Evolutionary conservation across 1,140 invertebrate species (phyloP), one percentile per base, ranked within the genome.

Genomic region (Parasteatoda tepidariorum): DNA sequence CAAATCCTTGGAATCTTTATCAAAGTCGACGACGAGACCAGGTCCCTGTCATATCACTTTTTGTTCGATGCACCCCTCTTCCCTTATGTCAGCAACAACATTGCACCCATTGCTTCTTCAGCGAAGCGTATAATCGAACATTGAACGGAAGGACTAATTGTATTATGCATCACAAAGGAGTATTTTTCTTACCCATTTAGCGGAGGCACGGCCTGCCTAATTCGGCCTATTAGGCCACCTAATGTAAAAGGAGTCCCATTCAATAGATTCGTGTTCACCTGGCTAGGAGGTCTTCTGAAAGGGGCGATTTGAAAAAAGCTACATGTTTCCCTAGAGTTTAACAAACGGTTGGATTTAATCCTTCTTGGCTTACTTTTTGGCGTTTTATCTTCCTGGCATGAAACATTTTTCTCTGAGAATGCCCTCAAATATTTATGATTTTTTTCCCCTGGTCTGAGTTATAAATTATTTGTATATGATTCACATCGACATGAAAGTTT

Each of bases 181-280:
- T 82, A 82, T 82, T 82, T 82, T 82, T 82, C 78, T 82, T 82
- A 41, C 57, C 78, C 78, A 82, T 82, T 82, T 70, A 82, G 31
- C 26, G 48, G 78, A 82, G 78, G 78, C 78, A 82, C 67, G 78
- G 78, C 67, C 78, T 62, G 24, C 31, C 78, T 82, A 70, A 82
- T 82, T 82, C 78, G 67, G n/a, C 78, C 78, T 82, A 82, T 82
- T 82, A 70, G 66, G 78, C 41, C 41, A 28, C 66, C 78, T 82
- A 82, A 70, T 70, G 33, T 61, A 28, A 30, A 55, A 48, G 38
- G 57, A n/a, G 15, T n/a, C 6, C 59, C 34, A 64, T 76, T 76
- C 33, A 74, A 48, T n/a, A 30, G 61, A 55, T 31, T 31, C 4
- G 54, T 48, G 38, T 62, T 48, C 78, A 82, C 78, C 78, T 82